Conservation (phyloP, 2,797 vertebrate species). For the Cuculus canorus region DNA sequence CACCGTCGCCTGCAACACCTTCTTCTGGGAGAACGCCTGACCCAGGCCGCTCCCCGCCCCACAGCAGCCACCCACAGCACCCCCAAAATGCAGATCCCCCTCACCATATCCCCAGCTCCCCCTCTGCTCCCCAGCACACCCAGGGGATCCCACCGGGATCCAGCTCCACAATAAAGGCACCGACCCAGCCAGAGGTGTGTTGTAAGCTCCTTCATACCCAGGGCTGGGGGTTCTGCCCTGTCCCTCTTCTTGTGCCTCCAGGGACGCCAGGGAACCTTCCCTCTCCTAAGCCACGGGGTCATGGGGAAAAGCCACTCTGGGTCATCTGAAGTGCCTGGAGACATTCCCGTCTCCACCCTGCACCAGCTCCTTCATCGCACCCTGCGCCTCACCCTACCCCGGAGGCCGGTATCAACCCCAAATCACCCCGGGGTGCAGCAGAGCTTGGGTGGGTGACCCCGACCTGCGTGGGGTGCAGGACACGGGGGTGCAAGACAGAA, state of each 20-base stretch:
- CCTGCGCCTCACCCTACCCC: not conserved
- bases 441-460: accelerated
- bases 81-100: not conserved
- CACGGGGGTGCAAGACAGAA: not conserved
- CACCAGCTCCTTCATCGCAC: not conserved
- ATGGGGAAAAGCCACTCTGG: not conserved
- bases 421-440: accelerated
- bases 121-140: not conserved
- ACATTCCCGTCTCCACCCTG: not conserved
- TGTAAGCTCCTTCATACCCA: not conserved
- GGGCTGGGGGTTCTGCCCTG: accelerated
- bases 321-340: not conserved
- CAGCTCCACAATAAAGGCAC: conserved; percentile 35
- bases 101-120: accelerated
- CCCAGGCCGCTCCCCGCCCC: accelerated
- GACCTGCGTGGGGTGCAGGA: not conserved
- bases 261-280: not conserved
- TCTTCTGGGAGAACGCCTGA: conserved; percentile 85
- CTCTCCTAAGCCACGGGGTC: not conserved
- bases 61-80: accelerated
- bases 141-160: not conserved
- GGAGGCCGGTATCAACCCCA: not conserved
- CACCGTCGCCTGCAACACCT: conserved; percentile 89
- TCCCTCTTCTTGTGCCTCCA: no score
- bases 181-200: not conserved